Evolutionary conservation across 2,797 vertebrate genomes (phyloP).

Genomic region (Poeciliopsis paucimaculata): DNA sequence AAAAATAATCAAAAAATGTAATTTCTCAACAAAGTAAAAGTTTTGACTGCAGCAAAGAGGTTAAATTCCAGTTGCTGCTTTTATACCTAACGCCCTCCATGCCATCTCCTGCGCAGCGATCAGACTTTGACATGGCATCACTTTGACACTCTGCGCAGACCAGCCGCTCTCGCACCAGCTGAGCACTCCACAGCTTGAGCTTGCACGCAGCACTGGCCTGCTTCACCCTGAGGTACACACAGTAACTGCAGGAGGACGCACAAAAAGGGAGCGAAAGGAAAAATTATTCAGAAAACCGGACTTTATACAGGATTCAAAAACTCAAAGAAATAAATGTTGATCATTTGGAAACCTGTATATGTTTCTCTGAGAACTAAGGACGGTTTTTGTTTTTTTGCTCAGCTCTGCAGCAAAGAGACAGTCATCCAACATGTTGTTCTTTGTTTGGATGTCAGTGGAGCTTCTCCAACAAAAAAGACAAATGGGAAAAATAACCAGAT

Average conservation of each 20-base stretch:
- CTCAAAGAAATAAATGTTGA: not conserved
- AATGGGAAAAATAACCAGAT: conserved; percentile 14
- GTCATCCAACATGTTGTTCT: conserved; percentile 5
- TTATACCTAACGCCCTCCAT: conserved; percentile 79
- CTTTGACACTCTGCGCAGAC: conserved; percentile 85
- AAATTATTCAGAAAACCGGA: not conserved
- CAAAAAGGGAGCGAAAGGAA: conserved; percentile 7
- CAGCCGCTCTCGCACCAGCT: conserved; percentile 75
- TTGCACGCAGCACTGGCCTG: conserved; percentile 80
- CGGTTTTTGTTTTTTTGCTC: not conserved
- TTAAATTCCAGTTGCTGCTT: conserved; percentile 4
- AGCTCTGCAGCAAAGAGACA: conserved; percentile 8
- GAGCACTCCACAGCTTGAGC: conserved; percentile 81
- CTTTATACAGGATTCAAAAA: not conserved
- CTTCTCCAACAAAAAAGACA: conserved; percentile 15
- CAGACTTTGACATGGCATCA: conserved; percentile 66
- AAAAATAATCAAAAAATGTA: not conserved
- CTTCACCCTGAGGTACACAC: conserved; percentile 84
- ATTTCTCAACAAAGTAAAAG: not conserved
- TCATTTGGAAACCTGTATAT: not conserved
- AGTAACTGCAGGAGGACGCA: conserved; percentile 77
- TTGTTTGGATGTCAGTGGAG: not conserved
- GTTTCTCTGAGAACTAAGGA: conserved; percentile 1
- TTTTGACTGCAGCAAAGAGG: not conserved
- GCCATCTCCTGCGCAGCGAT: conserved; percentile 82